phyloP scores from a whole-genome alignment of 1,140 invertebrate genomes.

The Saccostrea echinata region DNA sequence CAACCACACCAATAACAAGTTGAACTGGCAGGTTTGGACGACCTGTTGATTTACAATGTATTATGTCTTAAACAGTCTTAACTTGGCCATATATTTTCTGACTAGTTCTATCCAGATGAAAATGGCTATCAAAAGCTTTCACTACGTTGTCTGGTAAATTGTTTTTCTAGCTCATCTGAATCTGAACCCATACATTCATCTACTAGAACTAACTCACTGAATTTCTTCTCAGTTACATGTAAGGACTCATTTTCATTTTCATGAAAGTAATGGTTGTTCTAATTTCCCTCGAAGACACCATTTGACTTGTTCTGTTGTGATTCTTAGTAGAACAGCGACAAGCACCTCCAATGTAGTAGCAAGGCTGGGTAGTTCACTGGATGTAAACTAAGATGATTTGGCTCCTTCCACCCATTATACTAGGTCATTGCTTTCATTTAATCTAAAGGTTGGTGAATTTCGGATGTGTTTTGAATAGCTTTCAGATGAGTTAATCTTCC shows the following conservation, averaged over 20 bases:
- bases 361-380: neutral
- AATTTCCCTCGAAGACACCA: neutral
- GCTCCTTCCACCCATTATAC: neutral
- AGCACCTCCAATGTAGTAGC: conserved; percentile 3
- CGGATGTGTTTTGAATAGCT: no score
- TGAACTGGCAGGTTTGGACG: no score
- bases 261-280: neutral
- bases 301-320: neutral
- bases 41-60: no score
- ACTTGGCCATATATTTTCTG: neutral
- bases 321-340: neutral
- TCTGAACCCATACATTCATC: neutral
- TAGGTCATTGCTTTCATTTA: no score
- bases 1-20: no score
- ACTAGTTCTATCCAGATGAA: conserved; percentile 44
- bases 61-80: no score
- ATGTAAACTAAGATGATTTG: neutral
- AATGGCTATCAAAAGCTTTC: conserved; percentile 34
- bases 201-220: neutral
- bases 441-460: no score
- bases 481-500: no score
- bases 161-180: neutral
- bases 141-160: neutral
- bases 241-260: neutral
- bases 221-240: neutral